Conservation (phyloP, 2,113 vertebrate species). For the Ailuropoda melanoleuca region DNA sequence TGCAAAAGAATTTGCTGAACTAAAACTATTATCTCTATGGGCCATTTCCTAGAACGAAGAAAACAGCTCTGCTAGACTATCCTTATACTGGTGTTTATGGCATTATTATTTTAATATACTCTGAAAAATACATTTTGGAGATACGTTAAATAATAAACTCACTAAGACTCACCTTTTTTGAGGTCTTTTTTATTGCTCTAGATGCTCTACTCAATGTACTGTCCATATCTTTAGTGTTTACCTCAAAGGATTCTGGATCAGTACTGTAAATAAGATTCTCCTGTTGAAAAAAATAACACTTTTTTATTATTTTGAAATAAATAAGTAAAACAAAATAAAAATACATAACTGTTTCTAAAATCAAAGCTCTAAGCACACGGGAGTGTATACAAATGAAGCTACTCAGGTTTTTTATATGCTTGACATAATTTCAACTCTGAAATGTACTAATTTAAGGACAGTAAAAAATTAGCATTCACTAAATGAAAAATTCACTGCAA, state of each 20-base stretch:
- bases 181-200: conserved; percentile 98
- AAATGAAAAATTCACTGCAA: conserved; percentile 19
- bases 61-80: neutral
- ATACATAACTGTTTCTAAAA: conserved; percentile 29
- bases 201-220: conserved; percentile 98
- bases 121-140: conserved; percentile 3
- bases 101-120: neutral
- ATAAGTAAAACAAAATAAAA: neutral
- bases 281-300: conserved; percentile 82
- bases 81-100: neutral
- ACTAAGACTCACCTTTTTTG: conserved; percentile 91
- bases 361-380: neutral
- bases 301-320: conserved; percentile 36
- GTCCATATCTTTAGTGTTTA: conserved; percentile 99
- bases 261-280: conserved; percentile 95
- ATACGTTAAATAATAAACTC: neutral
- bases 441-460: conserved; percentile 21
- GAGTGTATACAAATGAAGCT: neutral
- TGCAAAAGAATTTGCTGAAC: neutral
- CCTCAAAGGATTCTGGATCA: conserved; percentile 95
- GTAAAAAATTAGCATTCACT: neutral
- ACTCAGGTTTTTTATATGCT: neutral
- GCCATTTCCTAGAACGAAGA: neutral
- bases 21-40: neutral
- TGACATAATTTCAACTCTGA: conserved; percentile 11